Conservation (phyloP, 2,113 vertebrate genomes). For the Paedocypris sp. region DNA sequence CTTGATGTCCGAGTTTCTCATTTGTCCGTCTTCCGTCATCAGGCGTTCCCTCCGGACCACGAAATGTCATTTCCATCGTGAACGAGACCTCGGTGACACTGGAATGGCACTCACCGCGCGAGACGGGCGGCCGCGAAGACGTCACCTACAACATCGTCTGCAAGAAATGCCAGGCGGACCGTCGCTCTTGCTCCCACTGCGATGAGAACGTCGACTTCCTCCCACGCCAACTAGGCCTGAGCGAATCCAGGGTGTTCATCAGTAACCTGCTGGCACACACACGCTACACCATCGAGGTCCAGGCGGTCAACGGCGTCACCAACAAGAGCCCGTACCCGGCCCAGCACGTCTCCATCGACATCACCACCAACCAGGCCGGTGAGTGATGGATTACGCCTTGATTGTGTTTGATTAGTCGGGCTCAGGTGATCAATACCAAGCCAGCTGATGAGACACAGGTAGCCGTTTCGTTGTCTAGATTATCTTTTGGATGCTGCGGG, state of each 20-base stretch:
- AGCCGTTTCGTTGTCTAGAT: too few relatives aligned
- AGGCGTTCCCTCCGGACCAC: constrained; percentile 87
- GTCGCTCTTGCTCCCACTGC: constrained; percentile 74
- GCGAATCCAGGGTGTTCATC: constrained; percentile 87
- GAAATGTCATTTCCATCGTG: constrained; percentile 95
- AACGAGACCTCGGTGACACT: constrained; percentile 96
- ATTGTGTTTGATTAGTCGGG: background rate
- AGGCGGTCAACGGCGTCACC: constrained; percentile 84
- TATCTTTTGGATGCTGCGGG: too few relatives aligned
- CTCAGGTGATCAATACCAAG: background rate
- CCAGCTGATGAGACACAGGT: background rate
- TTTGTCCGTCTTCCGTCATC: background rate
- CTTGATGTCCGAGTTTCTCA: background rate
- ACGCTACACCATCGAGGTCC: constrained; percentile 96
- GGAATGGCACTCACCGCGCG: constrained; percentile 94
- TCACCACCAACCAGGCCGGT: constrained; percentile 98
- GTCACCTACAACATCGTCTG: constrained; percentile 86
- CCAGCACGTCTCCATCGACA: constrained; percentile 84
- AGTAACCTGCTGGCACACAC: constrained; percentile 90
- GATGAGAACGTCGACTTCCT: constrained; percentile 78
- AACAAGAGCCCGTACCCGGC: constrained; percentile 63
- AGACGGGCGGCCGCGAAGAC: constrained; percentile 83
- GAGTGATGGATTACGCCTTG: constrained; percentile 37
- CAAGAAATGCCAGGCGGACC: constrained; percentile 72
- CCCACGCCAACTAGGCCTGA: constrained; percentile 74